A percentile compares a stretch with the other conserved stretches of the same genome.
These are phyloP conservation scores for Leptinotarsa haldemani DNA, from an alignment of 2,888 invertebrate genomes.

Conservation along the genomic window DNA sequence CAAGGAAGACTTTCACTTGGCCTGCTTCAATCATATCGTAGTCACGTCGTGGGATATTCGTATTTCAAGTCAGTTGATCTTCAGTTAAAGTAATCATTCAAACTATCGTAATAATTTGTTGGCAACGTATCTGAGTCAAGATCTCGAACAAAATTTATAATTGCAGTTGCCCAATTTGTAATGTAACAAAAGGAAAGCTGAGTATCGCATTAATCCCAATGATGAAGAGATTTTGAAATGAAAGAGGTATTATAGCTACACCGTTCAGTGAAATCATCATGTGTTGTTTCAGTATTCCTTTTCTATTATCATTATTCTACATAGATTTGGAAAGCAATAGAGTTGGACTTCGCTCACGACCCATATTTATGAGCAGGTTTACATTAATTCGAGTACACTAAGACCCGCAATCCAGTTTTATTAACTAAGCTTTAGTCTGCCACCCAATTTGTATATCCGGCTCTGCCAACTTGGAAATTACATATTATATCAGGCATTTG, in stretches of 20 bases:
- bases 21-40: conserved; percentile 16
- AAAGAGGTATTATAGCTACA: not conserved
- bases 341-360: not conserved
- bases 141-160: conserved; percentile 8
- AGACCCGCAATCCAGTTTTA: conserved; percentile 34
- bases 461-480: conserved; percentile 27
- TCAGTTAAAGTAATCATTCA: conserved; percentile 7
- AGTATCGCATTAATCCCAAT: not conserved
- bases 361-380: not conserved
- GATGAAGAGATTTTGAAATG: not conserved
- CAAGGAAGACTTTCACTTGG: conserved; percentile 26
- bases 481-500: conserved; percentile 34
- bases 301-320: not conserved
- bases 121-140: conserved; percentile 1
- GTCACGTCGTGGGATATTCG: conserved; percentile 21
- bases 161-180: conserved; percentile 5
- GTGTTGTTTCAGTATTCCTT: not conserved
- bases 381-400: conserved; percentile 32
- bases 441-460: conserved; percentile 30
- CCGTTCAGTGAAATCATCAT: no score
- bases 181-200: conserved; percentile 16
- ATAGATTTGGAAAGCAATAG: not conserved
- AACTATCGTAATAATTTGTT: conserved; percentile 14
- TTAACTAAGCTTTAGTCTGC: conserved; percentile 32
- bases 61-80: conserved; percentile 14